A percentile compares a stretch with the other conserved stretches of the same genome.
Evolutionary conservation across 2,797 vertebrate genomes (phyloP).

Genomic region (Etheostoma perlongum): DNA sequence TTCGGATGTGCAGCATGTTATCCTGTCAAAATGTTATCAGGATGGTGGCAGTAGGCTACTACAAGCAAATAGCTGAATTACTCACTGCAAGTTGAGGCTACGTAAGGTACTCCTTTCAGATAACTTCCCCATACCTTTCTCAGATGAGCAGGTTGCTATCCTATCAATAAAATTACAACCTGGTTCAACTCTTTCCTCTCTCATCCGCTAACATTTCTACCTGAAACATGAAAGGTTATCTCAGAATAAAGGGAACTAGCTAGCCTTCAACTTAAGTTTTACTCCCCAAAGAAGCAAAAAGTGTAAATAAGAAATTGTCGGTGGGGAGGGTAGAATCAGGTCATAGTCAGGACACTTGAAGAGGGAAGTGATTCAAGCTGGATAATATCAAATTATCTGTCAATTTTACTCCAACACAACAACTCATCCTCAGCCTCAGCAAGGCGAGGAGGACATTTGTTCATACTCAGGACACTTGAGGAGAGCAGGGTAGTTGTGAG

Average conservation of each 20-base stretch:
- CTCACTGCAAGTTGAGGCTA: constrained; percentile 9
- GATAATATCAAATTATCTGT: constrained; percentile 54
- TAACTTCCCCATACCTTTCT: background rate
- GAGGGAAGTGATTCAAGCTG: constrained; percentile 27
- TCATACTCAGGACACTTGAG: constrained; percentile 94
- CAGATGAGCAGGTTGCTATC: background rate
- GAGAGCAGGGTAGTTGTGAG: constrained; percentile 90
- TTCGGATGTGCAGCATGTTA: constrained; percentile 10
- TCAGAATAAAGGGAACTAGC: constrained; percentile 36
- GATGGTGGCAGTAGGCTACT: background rate
- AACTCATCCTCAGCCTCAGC: constrained; percentile 78
- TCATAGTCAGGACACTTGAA: constrained; percentile 47
- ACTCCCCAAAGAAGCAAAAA: constrained; percentile 40
- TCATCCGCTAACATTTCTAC: constrained; percentile 3
- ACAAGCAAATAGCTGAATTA: background rate
- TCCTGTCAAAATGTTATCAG: constrained; percentile 3
- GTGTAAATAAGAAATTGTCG: constrained; percentile 19
- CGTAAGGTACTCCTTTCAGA: constrained; percentile 1
- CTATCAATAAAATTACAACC: constrained; percentile 18
- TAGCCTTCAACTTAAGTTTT: constrained; percentile 23
- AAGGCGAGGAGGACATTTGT: constrained; percentile 93
- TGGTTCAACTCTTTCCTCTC: constrained; percentile 15
- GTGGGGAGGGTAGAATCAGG: constrained; percentile 32
- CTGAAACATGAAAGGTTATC: constrained; percentile 16
- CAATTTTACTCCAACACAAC: constrained; percentile 25